A percentile compares a stretch with the other conserved stretches of the same genome.
phyloP scores from a whole-genome alignment of 2,888 invertebrate species.

The Drosophila austrosaltans region DNA sequence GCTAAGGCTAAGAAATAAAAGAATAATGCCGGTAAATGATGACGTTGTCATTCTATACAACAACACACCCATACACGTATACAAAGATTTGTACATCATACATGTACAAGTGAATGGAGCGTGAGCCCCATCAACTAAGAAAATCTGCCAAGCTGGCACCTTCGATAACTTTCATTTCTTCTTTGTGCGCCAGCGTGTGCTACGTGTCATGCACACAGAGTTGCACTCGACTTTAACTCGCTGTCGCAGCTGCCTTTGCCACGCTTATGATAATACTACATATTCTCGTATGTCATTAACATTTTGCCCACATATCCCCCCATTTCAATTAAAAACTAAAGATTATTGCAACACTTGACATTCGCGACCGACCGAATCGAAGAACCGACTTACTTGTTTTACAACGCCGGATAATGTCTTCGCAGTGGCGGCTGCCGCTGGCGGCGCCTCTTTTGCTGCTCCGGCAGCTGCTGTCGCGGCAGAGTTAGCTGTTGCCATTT shows the following conservation, averaged over 20 bases:
- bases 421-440: conserved; percentile 69
- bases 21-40: conserved; percentile 34
- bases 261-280: conserved; percentile 63
- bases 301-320: not conserved
- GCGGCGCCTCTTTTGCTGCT: conserved; percentile 72
- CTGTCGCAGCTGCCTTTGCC: conserved; percentile 57
- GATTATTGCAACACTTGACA: conserved; percentile 19
- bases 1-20: not conserved
- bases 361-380: conserved; percentile 2
- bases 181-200: conserved; percentile 57
- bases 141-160: conserved; percentile 83
- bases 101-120: conserved; percentile 16
- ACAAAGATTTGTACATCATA: conserved; percentile 19
- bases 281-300: conserved; percentile 24
- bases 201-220: conserved; percentile 72
- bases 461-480: conserved; percentile 80
- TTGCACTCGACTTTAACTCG: conserved; percentile 38
- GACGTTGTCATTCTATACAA: conserved; percentile 32
- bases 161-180: conserved; percentile 82
- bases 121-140: conserved; percentile 35
- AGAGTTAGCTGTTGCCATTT: conserved; percentile 75
- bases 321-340: conserved; percentile 42
- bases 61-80: conserved; percentile 27
- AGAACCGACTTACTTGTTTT: conserved; percentile 80
- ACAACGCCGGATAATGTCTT: conserved; percentile 81